Base-by-base conservation (phyloP, 2,113 vertebrate species). In the Myrmecobius fasciatus region DNA sequence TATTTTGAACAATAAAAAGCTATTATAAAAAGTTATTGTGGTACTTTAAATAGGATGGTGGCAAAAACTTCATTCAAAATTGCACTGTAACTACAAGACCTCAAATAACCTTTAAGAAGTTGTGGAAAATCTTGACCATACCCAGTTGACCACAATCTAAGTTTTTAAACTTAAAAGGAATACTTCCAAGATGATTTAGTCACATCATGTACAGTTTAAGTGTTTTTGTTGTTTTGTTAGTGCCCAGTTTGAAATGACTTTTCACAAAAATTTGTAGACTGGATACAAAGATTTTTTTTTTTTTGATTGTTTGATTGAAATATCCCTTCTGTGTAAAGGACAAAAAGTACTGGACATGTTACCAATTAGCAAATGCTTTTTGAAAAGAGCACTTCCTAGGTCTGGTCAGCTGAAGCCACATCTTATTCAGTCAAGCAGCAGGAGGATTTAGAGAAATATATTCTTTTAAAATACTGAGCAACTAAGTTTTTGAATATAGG, bases 401-500 rank as follows among this genome's bases (percentile, higher is more conserved):
- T 25, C 25, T 53, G 20, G 52, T 36, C 36, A 2, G 25, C 14
- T 52, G 53, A 88, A 67, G 89, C 48, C 25, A 31, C 90, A 53
- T 46, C 60, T 48, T 48, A 36, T 26, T 51, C 25, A 36, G 48
- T 14, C 8, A 36, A 92, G 53, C 43, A 51, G 48, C 51, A 52
- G 1, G 8, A 83, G 43, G n/a, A 8, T 83, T 83, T 83, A 83
- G 43, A 47, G 22, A 26, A 90, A 47, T 48, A 49, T 49, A n/a
- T 52, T 83, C 24, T 90, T 92, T 94, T 83, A 31, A 46, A n/a
- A 56, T 36, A 92, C 24, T 51, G 89, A 51, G 92, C 17, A 67
- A n/a, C n/a, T n/a, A n/a, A n/a, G 56, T 93, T 95, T 94, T 36
- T 75, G 75, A 53, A 94, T 93, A 91, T 89, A 92, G 3, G 47